Conservation (phyloP, 2,888 invertebrate genomes). For the Lasioglossum vierecki region DNA sequence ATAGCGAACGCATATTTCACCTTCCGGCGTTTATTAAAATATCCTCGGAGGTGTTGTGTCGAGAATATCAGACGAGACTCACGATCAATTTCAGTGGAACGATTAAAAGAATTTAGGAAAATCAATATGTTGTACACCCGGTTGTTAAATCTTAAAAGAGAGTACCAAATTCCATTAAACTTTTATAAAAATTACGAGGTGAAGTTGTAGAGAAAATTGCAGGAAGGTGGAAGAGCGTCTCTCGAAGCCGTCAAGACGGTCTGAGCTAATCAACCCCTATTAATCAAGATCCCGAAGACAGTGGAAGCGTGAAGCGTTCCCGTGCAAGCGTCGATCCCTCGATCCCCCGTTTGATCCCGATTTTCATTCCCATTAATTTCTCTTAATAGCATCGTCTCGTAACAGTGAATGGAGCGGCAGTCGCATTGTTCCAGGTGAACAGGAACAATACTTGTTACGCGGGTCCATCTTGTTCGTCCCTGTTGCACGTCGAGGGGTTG, state of each 20-base stretch:
- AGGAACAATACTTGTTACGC: slow-evolving; percentile 62
- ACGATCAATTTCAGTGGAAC: slow-evolving; percentile 18
- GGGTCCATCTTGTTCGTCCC: not conserved
- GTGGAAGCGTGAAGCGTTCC: not conserved
- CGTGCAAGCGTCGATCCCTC: not conserved
- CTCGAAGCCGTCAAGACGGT: not conserved
- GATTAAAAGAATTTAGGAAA: not conserved
- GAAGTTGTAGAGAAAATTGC: not conserved
- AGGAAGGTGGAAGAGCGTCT: not conserved
- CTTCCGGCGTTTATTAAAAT: slow-evolving; percentile 35
- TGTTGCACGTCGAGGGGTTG: not conserved
- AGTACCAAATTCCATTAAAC: not conserved
- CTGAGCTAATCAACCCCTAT: not conserved
- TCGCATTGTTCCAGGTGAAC: slow-evolving; percentile 57
- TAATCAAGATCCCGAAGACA: not conserved
- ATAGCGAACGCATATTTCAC: slow-evolving; percentile 20
- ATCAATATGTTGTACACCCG: not conserved
- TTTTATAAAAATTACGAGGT: not conserved
- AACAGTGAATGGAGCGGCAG: slow-evolving; percentile 59
- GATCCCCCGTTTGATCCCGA: slow-evolving; percentile 42
- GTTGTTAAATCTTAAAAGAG: not conserved
- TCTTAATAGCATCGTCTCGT: slow-evolving; percentile 55
- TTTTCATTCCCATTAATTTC: slow-evolving; percentile 73
- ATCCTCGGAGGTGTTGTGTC: not conserved
- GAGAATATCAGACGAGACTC: not conserved